Evolutionary conservation across 2,797 vertebrate genomes (phyloP).

Genomic region (Sibirionetta formosa): DNA sequence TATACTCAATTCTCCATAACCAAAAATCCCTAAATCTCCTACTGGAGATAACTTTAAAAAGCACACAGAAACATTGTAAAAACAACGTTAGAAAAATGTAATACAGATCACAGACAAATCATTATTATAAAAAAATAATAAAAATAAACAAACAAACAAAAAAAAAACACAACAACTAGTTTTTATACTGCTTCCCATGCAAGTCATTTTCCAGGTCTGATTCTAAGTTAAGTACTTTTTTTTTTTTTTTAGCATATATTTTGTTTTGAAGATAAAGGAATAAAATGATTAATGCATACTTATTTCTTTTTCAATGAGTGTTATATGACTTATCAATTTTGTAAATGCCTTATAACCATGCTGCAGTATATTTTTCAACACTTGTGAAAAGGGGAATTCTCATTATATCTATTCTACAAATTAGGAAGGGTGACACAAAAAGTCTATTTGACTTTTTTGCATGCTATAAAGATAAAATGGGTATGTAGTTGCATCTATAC

Average conservation of each 20-base stretch:
- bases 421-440: not conserved
- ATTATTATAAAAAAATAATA: not conserved
- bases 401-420: not conserved
- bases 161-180: no score
- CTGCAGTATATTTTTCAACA: not conserved
- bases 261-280: not conserved
- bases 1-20: not conserved
- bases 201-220: not conserved
- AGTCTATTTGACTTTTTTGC: not conserved
- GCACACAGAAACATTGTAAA: not conserved
- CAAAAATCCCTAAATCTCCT: not conserved
- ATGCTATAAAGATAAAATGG: not conserved
- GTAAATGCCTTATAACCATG: not conserved
- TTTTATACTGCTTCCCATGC: not conserved
- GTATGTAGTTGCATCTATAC: not conserved
- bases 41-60: conserved; percentile 37
- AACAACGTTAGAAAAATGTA: not conserved
- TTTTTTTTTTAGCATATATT: not conserved
- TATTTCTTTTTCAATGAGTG: not conserved
- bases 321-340: not conserved
- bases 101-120: not conserved
- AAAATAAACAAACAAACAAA: not conserved
- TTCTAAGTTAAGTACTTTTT: not conserved
- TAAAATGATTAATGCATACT: not conserved
- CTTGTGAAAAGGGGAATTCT: not conserved